Evolutionary conservation across 2,113 vertebrate genomes (phyloP).

Genomic region (Muscicapa adusta): DNA sequence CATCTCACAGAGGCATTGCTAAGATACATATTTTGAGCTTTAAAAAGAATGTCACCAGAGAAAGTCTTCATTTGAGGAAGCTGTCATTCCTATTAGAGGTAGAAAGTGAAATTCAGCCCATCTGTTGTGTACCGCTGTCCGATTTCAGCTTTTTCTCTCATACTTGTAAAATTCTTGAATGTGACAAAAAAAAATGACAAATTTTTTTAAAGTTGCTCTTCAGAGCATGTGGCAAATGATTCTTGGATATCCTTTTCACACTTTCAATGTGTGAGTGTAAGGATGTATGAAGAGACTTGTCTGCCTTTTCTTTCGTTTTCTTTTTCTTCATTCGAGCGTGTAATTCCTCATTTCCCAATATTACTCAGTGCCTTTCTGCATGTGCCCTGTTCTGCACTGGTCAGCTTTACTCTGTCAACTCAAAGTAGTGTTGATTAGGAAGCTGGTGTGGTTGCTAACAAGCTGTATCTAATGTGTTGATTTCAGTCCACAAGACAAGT

Average conservation of each 20-base stretch:
- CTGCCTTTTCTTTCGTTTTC: not conserved
- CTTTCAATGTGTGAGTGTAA: slow-evolving; percentile 15
- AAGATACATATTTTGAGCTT: not conserved
- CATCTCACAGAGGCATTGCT: not conserved
- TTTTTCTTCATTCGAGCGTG: accelerated
- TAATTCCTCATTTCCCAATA: not conserved
- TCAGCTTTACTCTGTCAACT: slow-evolving; percentile 26
- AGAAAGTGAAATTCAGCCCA: slow-evolving; percentile 5
- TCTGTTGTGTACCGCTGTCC: not conserved
- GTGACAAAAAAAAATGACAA: not conserved
- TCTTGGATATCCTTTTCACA: not conserved
- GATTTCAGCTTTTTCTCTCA: slow-evolving; percentile 42
- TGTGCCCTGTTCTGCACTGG: not conserved
- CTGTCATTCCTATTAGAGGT: slow-evolving; percentile 2
- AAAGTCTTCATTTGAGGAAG: not conserved
- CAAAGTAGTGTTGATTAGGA: not conserved
- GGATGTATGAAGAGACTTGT: not conserved
- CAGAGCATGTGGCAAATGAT: not conserved
- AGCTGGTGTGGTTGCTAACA: not conserved
- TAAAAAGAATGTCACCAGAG: not conserved
- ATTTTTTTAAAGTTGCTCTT: not conserved
- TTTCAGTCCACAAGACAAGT: not conserved
- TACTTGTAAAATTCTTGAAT: slow-evolving; percentile 13
- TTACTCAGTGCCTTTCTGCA: not conserved
- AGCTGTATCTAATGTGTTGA: slow-evolving; percentile 3